A percentile compares a stretch with the other conserved stretches of the same genome.
phyloP scores from a whole-genome alignment of 2,888 invertebrate species.

The Schizaphis graminum region DNA sequence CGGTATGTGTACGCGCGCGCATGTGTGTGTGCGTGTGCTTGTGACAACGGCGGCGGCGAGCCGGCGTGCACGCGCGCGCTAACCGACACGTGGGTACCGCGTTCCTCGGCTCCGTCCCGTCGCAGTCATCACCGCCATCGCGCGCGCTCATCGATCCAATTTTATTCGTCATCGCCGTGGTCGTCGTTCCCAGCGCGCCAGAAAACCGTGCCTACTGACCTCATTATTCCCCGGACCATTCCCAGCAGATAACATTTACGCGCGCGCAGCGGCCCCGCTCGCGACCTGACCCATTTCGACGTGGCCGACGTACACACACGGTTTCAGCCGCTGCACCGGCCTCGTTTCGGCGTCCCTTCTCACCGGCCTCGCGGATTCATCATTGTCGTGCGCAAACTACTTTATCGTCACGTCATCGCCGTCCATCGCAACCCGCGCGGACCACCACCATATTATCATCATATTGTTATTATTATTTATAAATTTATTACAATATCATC shows the following conservation, averaged over 20 bases:
- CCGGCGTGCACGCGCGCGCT: slow-evolving; percentile 43
- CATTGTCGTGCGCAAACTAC: not conserved
- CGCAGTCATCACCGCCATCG: not conserved
- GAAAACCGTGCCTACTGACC: slow-evolving; percentile 62
- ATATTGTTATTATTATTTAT: not conserved
- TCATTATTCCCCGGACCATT: slow-evolving; percentile 57
- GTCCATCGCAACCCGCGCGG: not conserved
- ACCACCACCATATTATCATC: not conserved
- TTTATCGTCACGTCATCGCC: not conserved
- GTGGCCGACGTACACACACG: slow-evolving; percentile 32
- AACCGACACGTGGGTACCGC: slow-evolving; percentile 55
- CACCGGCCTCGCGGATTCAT: slow-evolving; percentile 67
- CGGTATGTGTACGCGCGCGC: not conserved
- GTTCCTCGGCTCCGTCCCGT: not conserved
- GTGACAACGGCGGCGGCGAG: not conserved
- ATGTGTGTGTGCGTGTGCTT: not conserved
- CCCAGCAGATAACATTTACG: not conserved
- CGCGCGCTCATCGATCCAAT: slow-evolving; percentile 42
- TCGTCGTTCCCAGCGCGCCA: slow-evolving; percentile 44
- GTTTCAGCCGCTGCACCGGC: slow-evolving; percentile 43
- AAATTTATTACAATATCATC: not conserved
- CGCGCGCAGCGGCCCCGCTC: not conserved
- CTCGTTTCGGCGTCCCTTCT: slow-evolving; percentile 65
- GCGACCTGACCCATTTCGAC: slow-evolving; percentile 64
- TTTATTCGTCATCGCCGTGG: slow-evolving; percentile 35